Evolutionary conservation across 2,888 invertebrate genomes (phyloP).

Genomic region (Hyalella azteca): DNA sequence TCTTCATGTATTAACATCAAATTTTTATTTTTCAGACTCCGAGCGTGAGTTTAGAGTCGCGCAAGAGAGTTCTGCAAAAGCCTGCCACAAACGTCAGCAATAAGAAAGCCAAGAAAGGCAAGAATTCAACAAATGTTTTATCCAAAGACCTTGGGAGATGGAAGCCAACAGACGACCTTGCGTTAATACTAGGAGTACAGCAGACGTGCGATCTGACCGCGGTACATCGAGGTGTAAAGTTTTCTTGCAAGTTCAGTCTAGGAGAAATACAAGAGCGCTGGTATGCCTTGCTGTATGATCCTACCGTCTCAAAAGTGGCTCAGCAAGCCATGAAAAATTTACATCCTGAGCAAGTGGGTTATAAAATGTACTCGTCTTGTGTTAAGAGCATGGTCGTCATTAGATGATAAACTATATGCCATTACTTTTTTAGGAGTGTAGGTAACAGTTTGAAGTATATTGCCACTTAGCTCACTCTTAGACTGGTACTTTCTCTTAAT

Average conservation of each 20-base stretch:
- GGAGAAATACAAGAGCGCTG: conserved; percentile 94
- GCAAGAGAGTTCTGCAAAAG: conserved; percentile 50
- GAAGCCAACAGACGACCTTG: conserved; percentile 97
- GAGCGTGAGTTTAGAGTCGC: conserved; percentile 49
- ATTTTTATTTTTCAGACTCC: conserved; percentile 55
- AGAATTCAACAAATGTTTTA: conserved; percentile 59
- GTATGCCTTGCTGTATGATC: conserved; percentile 94
- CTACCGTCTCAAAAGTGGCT: conserved; percentile 88
- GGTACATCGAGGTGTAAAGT: conserved; percentile 90
- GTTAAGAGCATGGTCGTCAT: too few relatives aligned
- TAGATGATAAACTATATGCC: too few relatives aligned
- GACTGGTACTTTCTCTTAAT: too few relatives aligned
- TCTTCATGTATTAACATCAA: too few relatives aligned
- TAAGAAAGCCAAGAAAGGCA: conserved; percentile 54
- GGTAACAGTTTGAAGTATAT: too few relatives aligned
- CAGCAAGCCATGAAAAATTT: conserved; percentile 91
- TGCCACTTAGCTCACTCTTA: too few relatives aligned
- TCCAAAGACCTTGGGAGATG: conserved; percentile 75
- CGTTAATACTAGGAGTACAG: conserved; percentile 89
- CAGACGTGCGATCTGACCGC: conserved; percentile 70
- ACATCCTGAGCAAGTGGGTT: conserved; percentile 81
- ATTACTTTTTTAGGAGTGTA: too few relatives aligned
- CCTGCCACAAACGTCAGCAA: conserved; percentile 42
- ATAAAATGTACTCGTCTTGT: not conserved
- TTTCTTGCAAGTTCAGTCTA: conserved; percentile 92